Conservation (phyloP, 2,797 vertebrate genomes). For the Eulemur albifrons region DNA sequence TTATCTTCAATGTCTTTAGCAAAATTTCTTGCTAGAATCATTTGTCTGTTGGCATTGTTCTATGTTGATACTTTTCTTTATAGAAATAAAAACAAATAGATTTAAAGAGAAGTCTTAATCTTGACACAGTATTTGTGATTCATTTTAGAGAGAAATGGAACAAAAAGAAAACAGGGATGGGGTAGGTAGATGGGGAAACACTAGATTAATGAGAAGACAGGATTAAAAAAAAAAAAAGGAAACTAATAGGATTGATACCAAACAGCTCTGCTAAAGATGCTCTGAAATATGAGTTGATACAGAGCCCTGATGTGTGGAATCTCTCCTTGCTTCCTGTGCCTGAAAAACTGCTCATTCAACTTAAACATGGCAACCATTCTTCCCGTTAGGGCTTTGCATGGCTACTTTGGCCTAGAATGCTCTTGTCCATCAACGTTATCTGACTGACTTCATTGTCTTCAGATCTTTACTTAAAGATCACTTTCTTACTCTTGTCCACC, state of each 20-base stretch:
- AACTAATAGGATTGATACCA: background rate
- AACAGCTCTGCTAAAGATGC: background rate
- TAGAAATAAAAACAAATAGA: background rate
- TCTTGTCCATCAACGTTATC: background rate
- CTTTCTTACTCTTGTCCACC: background rate
- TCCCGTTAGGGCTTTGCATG: rapidly evolving
- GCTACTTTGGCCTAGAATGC: background rate
- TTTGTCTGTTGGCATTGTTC: background rate
- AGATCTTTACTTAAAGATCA: background rate
- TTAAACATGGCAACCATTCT: background rate
- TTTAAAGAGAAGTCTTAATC: background rate
- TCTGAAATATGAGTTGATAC: background rate
- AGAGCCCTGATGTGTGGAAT: background rate
- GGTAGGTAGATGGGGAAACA: background rate
- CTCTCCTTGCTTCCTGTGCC: background rate
- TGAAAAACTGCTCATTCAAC: background rate
- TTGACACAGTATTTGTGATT: background rate
- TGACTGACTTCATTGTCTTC: background rate
- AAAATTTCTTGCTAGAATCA: background rate
- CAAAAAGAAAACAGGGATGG: background rate
- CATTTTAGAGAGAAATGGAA: background rate
- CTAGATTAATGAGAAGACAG: background rate
- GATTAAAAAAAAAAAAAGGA: too few relatives aligned
- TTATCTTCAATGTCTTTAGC: background rate
- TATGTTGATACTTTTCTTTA: background rate